A percentile compares a stretch with the other conserved stretches of the same genome.
These are phyloP conservation scores for Athene noctua DNA, from an alignment of 2,113 vertebrate species.

Conservation along the genomic window DNA sequence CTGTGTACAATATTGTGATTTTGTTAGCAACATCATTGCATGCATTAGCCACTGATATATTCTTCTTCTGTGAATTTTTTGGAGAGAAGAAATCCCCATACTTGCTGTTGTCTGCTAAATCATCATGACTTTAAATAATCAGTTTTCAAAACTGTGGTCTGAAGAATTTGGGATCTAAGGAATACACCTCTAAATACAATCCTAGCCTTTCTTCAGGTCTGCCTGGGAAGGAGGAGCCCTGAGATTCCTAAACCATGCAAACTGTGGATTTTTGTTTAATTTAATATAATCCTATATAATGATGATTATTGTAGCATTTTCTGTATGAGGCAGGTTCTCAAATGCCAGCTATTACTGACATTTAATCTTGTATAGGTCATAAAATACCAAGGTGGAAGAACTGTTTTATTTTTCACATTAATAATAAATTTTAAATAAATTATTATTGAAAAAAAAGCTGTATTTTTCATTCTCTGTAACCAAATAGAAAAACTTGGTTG, in stretches of 20 bases:
- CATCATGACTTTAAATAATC: background rate
- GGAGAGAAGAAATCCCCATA: background rate
- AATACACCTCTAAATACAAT: background rate
- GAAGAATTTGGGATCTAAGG: background rate
- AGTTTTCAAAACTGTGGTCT: background rate
- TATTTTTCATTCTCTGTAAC: background rate
- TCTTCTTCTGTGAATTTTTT: background rate
- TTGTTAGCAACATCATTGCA: background rate
- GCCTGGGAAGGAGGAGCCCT: background rate
- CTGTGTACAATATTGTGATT: background rate
- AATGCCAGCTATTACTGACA: conserved; percentile 66
- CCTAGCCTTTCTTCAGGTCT: background rate
- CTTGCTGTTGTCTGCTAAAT: background rate
- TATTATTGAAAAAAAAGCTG: conserved; percentile 4
- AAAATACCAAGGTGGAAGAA: conserved; percentile 58
- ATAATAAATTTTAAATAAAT: conserved; percentile 51
- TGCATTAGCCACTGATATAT: background rate
- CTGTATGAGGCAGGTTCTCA: conserved; percentile 45
- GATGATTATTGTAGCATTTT: conserved; percentile 67
- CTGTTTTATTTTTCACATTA: conserved; percentile 54
- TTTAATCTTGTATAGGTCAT: conserved; percentile 71
- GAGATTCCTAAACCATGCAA: background rate
- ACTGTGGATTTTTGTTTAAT: conserved; percentile 32
- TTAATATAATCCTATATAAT: conserved; percentile 62
- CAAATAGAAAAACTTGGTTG: background rate